These are phyloP conservation scores for Paracyclopina nana DNA, from an alignment of 1,140 invertebrate species.

Conservation along the genomic window DNA sequence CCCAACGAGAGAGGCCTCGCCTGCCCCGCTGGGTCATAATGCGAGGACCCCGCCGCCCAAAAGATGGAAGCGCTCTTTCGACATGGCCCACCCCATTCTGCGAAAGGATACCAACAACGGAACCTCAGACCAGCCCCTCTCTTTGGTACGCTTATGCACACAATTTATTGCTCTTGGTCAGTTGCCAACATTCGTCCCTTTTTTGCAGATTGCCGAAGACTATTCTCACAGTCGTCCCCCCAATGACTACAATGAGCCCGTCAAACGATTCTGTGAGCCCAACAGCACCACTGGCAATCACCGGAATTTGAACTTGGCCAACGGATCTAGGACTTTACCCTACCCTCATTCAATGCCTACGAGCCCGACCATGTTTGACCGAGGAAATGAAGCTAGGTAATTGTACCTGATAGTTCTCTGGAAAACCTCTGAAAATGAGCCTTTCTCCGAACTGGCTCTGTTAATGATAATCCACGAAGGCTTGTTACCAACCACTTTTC, in stretches of 20 bases:
- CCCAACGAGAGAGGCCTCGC: slow-evolving; percentile 4
- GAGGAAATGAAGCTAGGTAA: slow-evolving; percentile 12
- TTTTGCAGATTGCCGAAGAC: slow-evolving; percentile 10
- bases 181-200: neutral
- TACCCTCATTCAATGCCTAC: slow-evolving; percentile 15
- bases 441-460: neutral
- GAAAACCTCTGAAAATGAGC: neutral
- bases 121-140: neutral
- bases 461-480: neutral
- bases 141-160: neutral
- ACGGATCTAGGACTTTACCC: slow-evolving; percentile 1
- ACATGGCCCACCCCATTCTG: slow-evolving; percentile 1
- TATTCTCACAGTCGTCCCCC: slow-evolving; percentile 3
- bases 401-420: neutral
- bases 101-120: slow-evolving; percentile 1
- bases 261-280: neutral
- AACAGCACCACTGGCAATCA: neutral
- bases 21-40: neutral
- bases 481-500: too few relatives aligned
- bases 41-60: slow-evolving; percentile 12
- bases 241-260: slow-evolving; percentile 8
- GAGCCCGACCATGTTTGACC: slow-evolving; percentile 12
- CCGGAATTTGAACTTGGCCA: neutral
- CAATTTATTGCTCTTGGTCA: neutral
- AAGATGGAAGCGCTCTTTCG: slow-evolving; percentile 16